phyloP scores from a whole-genome alignment of 1,140 invertebrate species.

The Drosophila kanapiae region DNA sequence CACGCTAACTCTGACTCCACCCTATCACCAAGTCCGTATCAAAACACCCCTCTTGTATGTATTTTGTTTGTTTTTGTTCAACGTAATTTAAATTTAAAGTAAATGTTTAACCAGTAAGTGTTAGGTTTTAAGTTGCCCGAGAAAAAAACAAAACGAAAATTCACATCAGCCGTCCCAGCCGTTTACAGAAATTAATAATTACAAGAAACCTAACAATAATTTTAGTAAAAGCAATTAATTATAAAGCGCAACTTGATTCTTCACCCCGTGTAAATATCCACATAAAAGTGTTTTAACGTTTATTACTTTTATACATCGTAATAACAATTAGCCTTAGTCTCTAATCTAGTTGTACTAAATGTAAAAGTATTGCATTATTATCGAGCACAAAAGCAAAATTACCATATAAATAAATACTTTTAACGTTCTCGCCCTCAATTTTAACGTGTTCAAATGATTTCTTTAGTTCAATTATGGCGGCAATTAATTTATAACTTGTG shows the following conservation, averaged over 20 bases:
- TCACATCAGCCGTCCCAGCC: constrained; percentile 61
- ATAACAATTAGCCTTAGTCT: constrained; percentile 73
- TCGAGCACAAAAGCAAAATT: constrained; percentile 60
- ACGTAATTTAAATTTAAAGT: constrained; percentile 44
- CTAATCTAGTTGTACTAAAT: constrained; percentile 57
- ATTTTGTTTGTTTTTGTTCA: constrained; percentile 76
- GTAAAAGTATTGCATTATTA: constrained; percentile 48
- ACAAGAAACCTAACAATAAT: constrained; percentile 39
- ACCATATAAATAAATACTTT: constrained; percentile 43
- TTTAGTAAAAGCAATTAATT: constrained; percentile 50
- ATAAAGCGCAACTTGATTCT: constrained; percentile 45
- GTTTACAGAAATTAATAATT: constrained; percentile 23
- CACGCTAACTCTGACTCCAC: constrained; percentile 24
- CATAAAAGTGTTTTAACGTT: constrained; percentile 61
- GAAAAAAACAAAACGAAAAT: constrained; percentile 40
- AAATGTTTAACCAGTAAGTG: constrained; percentile 56
- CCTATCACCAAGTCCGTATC: constrained; percentile 2
- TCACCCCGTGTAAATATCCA: constrained; percentile 65
- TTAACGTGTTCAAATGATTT: constrained; percentile 54
- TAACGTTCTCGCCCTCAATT: constrained; percentile 52
- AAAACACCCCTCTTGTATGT: constrained; percentile 50
- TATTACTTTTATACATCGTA: constrained; percentile 73
- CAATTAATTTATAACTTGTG: constrained; percentile 73
- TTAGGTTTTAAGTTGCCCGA: constrained; percentile 54
- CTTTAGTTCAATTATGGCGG: constrained; percentile 71